Base-by-base conservation (phyloP, 2,888 invertebrate species). In the Blera fallax region DNA sequence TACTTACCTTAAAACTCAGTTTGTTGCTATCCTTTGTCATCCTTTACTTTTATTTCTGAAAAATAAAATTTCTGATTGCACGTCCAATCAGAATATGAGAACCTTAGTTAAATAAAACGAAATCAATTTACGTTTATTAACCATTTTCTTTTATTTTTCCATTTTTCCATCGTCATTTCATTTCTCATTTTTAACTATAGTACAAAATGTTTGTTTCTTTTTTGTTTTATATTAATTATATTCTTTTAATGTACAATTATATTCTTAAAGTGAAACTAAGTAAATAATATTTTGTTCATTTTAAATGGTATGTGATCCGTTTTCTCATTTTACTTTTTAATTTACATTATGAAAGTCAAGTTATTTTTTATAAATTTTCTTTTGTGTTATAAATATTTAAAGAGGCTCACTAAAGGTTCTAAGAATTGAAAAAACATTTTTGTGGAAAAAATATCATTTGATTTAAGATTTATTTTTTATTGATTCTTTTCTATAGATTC, bases 121-220 rank as follows among this genome's bases (percentile, higher is more conserved):
- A 8, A n/a, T n/a, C 11, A 6, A 5, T 18, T 50, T 60, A 69
- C 64, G 69, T 80, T 84, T 84, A 80, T 70, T 84, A 76, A 80
- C 80, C 74, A 80, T 84, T 74, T 74, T 84, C 80, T 50, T 80
- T 73, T 80, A 80, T 80, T 80, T 74, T 74, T 18, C 50, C 72
- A 69, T 62, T 67, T 78, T 78, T 67, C 65, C 64, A 72, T 82
- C 69, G 67, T 73, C 79, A 74, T 74, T 79, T 69, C 24, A 79
- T 69, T 83, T 78, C 21, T 77, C 73, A 79, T 69, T 54, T 72
- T 79, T 79, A 80, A 79, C 80, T 84, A 84, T 84, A 84, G 84
- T 84, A 84, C 84, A 84, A 84, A 84, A 84, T 84, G 69, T 74
- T 73, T 79, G 32, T 80, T 73, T 40, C 27, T 82, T 74, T 45